Evolutionary conservation across 2,797 vertebrate species (phyloP).

Genomic region (Cossypha niveicapilla): DNA sequence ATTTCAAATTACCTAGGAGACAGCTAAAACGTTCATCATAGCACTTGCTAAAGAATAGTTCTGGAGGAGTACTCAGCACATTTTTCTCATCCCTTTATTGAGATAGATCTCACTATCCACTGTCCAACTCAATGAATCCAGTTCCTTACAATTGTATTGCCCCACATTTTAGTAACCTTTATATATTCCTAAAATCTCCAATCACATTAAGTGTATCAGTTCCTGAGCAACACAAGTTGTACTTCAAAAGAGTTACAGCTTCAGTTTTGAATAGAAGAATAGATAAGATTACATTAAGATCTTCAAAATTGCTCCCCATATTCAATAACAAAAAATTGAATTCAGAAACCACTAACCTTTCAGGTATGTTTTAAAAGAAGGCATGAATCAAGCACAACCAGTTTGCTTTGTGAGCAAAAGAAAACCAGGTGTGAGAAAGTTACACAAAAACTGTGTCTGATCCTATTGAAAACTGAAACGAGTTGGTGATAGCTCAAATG

Average conservation of each 20-base stretch:
- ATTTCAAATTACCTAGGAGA: background rate
- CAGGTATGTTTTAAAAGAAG: background rate
- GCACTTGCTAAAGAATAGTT: background rate
- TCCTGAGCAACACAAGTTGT: background rate
- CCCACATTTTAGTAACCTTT: background rate
- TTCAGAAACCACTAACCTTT: background rate
- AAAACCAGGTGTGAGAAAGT: background rate
- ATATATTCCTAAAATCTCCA: background rate
- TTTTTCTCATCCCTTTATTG: background rate
- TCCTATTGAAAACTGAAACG: fast-evolving
- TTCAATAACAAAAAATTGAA: background rate
- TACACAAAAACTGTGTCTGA: background rate
- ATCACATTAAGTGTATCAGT: background rate
- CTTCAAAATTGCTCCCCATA: background rate
- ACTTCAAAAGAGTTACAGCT: background rate
- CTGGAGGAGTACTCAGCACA: background rate
- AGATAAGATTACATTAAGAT: background rate
- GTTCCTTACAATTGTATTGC: background rate
- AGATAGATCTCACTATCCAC: background rate
- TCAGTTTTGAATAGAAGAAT: background rate
- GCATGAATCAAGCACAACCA: background rate
- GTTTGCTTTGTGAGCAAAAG: background rate
- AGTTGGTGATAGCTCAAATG: background rate
- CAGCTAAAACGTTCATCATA: background rate
- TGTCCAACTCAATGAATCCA: background rate